Base-by-base conservation (phyloP, 2,113 vertebrate genomes). In the Alligator mississippiensis region DNA sequence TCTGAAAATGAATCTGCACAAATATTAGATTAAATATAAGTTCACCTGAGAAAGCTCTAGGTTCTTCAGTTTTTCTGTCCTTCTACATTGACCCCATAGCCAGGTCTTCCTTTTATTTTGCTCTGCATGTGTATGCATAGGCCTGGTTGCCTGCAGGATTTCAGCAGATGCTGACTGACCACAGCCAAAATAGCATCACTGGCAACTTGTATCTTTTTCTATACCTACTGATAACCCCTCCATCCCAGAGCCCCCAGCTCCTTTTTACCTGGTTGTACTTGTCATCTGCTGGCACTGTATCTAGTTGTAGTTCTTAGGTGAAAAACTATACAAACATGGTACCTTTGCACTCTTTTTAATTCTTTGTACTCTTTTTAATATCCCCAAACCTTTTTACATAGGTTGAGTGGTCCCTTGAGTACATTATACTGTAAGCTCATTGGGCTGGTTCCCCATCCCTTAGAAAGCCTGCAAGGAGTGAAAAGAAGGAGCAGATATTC, bases 401-500 rank as follows among this genome's bases (percentile, higher is more conserved):
- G 2, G n/a, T 5, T 77, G 4, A 21, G 16, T 11, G 11, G 9
- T n/a, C 57, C 30, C 4, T 0, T 16, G 25, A 11, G 74, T 5
- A 54, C 25, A n/a, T 30, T 9, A 9, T 55, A 27, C 2, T 27
- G 18, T 54, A 22, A 76, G 13, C 15, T 76, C 54, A n/a, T 57
- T 28, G 27, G 25, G 3, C 11, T 74, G 11, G 2, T 28, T 92
- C 84, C 85, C 68, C 11, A 21, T 11, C 34, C 68, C 21, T 38
- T 30, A 11, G 68, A 38, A 72, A 72, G 68, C 11, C 54, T 77
- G n/a, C 3, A 34, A 81, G 54, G 5, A n/a, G 3, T 30, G 6
- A 47, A 81, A 68, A 38, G 3, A 30, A 72, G 68, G 68, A 72
- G 34, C 30, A 38, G 18, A 19, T 38, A 22, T 72, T 38, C 68